These are phyloP conservation scores for Drosophila parabipectinata DNA, from an alignment of 1,140 invertebrate species.

Conservation along the genomic window DNA sequence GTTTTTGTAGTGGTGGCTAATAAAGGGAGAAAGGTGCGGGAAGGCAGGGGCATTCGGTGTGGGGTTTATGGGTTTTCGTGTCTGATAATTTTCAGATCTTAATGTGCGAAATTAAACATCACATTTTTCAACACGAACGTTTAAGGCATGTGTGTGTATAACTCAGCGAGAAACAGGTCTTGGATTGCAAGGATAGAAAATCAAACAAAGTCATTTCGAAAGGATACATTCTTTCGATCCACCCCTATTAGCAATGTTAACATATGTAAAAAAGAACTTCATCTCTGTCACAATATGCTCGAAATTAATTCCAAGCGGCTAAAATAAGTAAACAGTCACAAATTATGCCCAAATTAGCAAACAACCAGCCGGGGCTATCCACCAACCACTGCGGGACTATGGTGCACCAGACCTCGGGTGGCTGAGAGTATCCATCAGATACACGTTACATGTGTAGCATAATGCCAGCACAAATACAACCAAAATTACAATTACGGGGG, in stretches of 20 bases:
- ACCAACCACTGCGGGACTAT: constrained; percentile 17
- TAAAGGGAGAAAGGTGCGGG: neutral
- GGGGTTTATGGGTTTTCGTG: constrained; percentile 81
- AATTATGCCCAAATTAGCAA: constrained; percentile 84
- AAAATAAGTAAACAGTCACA: constrained; percentile 82
- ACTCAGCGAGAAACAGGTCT: constrained; percentile 38
- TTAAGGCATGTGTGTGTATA: constrained; percentile 48
- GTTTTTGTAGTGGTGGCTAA: constrained; percentile 8
- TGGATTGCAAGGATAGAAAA: neutral
- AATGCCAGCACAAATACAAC: constrained; percentile 58
- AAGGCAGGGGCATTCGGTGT: constrained; percentile 61
- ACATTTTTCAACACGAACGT: constrained; percentile 83
- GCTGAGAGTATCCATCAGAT: constrained; percentile 69
- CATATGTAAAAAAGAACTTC: constrained; percentile 71
- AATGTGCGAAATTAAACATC: constrained; percentile 84
- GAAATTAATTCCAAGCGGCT: constrained; percentile 71
- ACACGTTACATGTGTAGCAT: constrained; percentile 78
- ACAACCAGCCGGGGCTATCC: constrained; percentile 29
- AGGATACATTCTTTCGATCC: neutral
- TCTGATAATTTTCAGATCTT: constrained; percentile 84
- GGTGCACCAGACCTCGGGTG: constrained; percentile 36
- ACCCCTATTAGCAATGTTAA: constrained; percentile 53
- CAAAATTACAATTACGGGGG: constrained; percentile 64
- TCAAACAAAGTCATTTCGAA: neutral
- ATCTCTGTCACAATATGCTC: constrained; percentile 55